Evolutionary conservation across 2,797 vertebrate genomes (phyloP).

Genomic region (Spinus pinus): DNA sequence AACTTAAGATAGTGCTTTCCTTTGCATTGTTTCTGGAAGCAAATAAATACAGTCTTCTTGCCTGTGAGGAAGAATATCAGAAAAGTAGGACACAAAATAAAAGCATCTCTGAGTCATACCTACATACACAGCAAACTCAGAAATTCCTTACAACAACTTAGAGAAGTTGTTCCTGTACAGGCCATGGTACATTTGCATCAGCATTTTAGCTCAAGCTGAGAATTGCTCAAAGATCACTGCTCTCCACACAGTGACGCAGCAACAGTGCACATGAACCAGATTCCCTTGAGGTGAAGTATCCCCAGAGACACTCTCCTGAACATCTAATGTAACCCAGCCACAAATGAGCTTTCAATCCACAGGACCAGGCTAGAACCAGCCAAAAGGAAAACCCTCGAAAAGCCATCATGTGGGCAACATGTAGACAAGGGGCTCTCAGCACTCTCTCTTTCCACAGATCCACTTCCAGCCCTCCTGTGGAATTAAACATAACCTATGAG

Average conservation of each 20-base stretch:
- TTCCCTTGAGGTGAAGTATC: background rate
- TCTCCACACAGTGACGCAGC: background rate
- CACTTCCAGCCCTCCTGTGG: background rate
- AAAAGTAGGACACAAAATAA: constrained; percentile 32
- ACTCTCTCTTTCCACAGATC: background rate
- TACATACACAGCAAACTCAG: background rate
- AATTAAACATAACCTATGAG: background rate
- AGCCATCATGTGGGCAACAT: background rate
- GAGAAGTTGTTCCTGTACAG: background rate
- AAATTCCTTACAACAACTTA: background rate
- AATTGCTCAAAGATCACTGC: background rate
- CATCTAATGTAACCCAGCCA: background rate
- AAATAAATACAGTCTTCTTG: background rate
- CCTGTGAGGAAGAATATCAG: background rate
- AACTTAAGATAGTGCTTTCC: background rate
- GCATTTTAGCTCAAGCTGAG: background rate
- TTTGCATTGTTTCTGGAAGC: background rate
- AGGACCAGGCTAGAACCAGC: background rate
- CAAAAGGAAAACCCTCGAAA: background rate
- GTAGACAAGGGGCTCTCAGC: rapidly evolving
- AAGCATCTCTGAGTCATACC: constrained; percentile 45
- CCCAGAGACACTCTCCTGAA: background rate
- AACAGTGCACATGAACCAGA: background rate
- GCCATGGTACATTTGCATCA: background rate
- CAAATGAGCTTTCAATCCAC: background rate